Base-by-base conservation (phyloP, 2,888 invertebrate species). In the Drosophila histrio region DNA sequence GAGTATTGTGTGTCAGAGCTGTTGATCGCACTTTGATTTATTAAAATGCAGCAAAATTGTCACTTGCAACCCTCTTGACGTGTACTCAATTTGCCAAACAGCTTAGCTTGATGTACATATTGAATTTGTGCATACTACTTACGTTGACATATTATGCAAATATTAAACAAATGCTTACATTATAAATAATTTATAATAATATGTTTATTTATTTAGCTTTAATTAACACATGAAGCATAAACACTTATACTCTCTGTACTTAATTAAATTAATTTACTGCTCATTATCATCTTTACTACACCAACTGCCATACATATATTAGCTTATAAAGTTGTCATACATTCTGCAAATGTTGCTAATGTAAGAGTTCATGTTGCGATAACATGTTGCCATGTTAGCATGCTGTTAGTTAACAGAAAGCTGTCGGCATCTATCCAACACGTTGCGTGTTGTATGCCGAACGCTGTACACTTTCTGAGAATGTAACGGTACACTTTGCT, bases 11-110 rank as follows among this genome's bases (percentile, higher is more conserved):
- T 30, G 19, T 24, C 28, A 28, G n/a, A 62, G 24, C 46, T 15
- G 46, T 30, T 46, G 58, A 61, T 61, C 58, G 58, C 58, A 15
- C 19, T 15, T 50, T 50, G 39, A 46, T 58, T 58, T 17, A 61
- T 21, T 41, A 9, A 32, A 15, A 11, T 22, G 38, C 17, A 17
- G 26, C 26, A 39, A 39, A 52, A 8, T 22, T 11, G 26, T 44
- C 28, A 17, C 28, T 28, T 28, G 44, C 44, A 26, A 17, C 44
- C 17, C 26, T 11, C 44, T 44, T 28, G 7, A 13, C 17, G 11
- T 44, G 44, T 17, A 2, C 44, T 19, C 15, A 44, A 44, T 44
- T 44, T 28, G 17, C 1, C 28, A 28, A 28, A 7, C 11, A n/a
- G 44, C 17, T 44, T 44, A 17, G 22, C 13, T 13, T 41, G 21